Evolutionary conservation across 92 coral and sea anemone species (phyloP).

Genomic region (Actinostola sp.): DNA sequence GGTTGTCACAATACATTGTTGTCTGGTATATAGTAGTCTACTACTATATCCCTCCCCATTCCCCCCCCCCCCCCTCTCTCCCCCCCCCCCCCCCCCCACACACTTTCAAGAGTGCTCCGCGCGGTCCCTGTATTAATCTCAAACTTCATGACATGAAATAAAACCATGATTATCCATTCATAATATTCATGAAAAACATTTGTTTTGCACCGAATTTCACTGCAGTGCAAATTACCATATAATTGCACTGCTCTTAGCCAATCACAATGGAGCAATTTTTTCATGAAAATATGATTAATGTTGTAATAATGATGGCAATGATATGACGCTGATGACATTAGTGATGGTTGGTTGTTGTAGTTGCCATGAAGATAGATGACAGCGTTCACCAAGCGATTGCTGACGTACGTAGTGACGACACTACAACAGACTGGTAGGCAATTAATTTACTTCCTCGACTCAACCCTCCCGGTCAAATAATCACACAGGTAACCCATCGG

Average conservation of each 20-base stretch:
- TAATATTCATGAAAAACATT: background rate
- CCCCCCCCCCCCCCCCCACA: background rate
- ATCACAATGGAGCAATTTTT: background rate
- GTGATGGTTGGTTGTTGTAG: slow-evolving; percentile 22
- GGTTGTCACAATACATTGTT: too few species aligned
- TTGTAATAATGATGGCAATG: background rate
- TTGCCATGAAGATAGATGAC: slow-evolving; percentile 72
- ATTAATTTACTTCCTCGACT: too few species aligned
- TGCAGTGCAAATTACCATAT: too few species aligned
- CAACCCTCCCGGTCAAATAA: background rate
- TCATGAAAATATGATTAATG: too few species aligned
- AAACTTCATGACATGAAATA: too few species aligned
- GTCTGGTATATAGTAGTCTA: too few species aligned
- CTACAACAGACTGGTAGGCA: slow-evolving; percentile 73
- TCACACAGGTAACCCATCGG: background rate
- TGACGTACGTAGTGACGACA: slow-evolving; percentile 82
- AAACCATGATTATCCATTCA: background rate
- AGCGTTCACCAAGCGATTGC: slow-evolving; percentile 76
- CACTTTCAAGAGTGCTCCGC: background rate
- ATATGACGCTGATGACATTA: background rate
- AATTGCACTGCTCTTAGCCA: background rate
- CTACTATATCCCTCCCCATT: background rate
- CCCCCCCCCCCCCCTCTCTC: background rate
- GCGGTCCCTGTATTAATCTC: too few species aligned
- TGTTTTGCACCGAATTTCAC: too few species aligned